Evolutionary conservation across 1,140 invertebrate genomes (phyloP), one percentile per base, ranked within the genome.

Genomic region (Stenopsyche tienmushanensis): DNA sequence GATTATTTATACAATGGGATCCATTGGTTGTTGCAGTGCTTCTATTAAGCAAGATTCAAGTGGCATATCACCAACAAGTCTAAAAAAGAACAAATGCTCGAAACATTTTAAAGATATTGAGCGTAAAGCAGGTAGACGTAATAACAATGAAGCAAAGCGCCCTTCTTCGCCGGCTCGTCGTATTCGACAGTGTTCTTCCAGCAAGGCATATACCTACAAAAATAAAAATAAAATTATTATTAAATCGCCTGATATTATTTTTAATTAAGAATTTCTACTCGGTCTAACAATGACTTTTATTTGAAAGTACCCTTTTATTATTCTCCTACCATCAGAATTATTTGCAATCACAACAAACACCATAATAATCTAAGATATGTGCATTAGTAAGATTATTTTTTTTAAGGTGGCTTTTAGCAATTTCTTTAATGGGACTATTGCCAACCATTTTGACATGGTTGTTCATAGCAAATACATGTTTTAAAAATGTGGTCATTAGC

Each of bases 21-120:
- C 74, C 70, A 76, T 74, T 72, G 84, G 80, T 42, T 83, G 83
- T 71, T 90, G 87, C 25, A 91, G 78, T 79, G 89, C 86, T 71
- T 91, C 87, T 65, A 84, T 83, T 60, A 91, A 83, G 75, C 88
- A 90, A n/a, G 80, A 83, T 67, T 88, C 84, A 69, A 91, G 84
- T 45, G 83, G 85, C 52, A 83, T 83, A 69, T 96, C 92, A 34
- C 87, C 90, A 69, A 95, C 90, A 39, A 97, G 83, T 75, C 93
- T 90, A 82, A 95, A 96, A 83, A 95, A 96, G 83, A 97, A 98
- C 44, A 98, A 83, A 80, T 97, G 93, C 77, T 98, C 95, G 71
- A 93, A 83, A 80, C 96, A 97, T 80, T 98, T 98, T 15, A 98
- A 85, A 25, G 93, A 96, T 73, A 98, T 98, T 62, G 95, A 97